Evolutionary conservation across 2,888 invertebrate species (phyloP).

Genomic region (Lasioglossum marginatum): DNA sequence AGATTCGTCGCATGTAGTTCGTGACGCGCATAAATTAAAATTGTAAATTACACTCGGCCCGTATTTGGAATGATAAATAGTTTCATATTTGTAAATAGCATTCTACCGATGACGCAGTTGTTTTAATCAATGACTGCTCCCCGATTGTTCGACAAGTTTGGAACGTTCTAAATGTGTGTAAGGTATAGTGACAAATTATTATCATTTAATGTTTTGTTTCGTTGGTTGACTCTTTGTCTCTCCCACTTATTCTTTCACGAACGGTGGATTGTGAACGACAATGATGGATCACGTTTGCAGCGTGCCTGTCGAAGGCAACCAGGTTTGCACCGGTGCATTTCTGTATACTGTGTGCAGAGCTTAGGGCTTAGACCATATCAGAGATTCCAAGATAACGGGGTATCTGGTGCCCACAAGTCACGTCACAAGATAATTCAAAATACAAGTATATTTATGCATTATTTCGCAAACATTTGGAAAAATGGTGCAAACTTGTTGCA

Average conservation of each 20-base stretch:
- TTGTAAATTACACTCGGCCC: slow-evolving; percentile 28
- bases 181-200: neutral
- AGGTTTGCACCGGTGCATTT: neutral
- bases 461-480: too few relatives aligned
- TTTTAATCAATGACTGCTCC: slow-evolving; percentile 54
- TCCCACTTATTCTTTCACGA: neutral
- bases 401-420: too few relatives aligned
- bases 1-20: neutral
- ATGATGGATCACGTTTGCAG: neutral
- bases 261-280: neutral
- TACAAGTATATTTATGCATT: too few relatives aligned
- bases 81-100: slow-evolving; percentile 48
- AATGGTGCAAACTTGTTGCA: too few relatives aligned
- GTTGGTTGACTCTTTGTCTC: neutral
- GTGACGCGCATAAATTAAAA: slow-evolving; percentile 37
- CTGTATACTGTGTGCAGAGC: neutral
- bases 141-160: slow-evolving; percentile 73
- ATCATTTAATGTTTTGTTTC: neutral
- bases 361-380: too few relatives aligned
- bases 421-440: too few relatives aligned
- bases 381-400: too few relatives aligned
- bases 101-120: slow-evolving; percentile 70
- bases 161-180: slow-evolving; percentile 27
- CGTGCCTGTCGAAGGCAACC: neutral
- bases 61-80: slow-evolving; percentile 19